These are phyloP conservation scores for Ligdia adustata DNA, from an alignment of 2,888 invertebrate species.

Conservation along the genomic window DNA sequence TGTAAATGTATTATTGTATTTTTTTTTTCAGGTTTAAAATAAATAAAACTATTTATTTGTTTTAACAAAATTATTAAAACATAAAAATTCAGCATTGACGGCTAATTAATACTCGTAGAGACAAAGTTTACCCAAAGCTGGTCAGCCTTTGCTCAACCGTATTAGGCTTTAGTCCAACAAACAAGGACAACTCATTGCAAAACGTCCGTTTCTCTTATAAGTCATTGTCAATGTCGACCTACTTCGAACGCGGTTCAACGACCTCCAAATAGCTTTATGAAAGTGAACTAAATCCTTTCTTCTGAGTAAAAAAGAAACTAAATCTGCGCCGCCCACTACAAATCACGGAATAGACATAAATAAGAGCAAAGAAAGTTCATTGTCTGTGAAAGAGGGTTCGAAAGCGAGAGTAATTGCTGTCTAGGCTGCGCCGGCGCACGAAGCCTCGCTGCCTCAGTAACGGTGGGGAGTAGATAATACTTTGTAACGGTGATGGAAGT, in stretches of 20 bases:
- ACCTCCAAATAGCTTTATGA: slow-evolving; percentile 28
- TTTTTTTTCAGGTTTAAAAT: too few species aligned
- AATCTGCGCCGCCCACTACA: slow-evolving; percentile 34
- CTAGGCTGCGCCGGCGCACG: slow-evolving; percentile 33
- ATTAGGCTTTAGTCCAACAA: slow-evolving; percentile 11
- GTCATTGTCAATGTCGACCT: slow-evolving; percentile 31
- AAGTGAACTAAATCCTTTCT: slow-evolving; percentile 31
- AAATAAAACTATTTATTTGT: too few species aligned
- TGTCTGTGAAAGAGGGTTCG: slow-evolving; percentile 63
- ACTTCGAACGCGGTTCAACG: slow-evolving; percentile 20
- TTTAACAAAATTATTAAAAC: too few species aligned
- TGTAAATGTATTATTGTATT: too few species aligned
- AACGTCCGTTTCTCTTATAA: slow-evolving; percentile 27
- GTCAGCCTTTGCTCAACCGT: slow-evolving; percentile 22
- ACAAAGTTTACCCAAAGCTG: slow-evolving; percentile 10
- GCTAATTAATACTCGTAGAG: slow-evolving; percentile 2
- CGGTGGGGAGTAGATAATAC: too few species aligned
- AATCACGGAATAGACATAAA: slow-evolving; percentile 44
- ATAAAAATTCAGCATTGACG: too few species aligned
- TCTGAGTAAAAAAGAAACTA: slow-evolving; percentile 34
- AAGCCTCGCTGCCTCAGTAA: too few species aligned
- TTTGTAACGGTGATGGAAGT: slow-evolving; percentile 33
- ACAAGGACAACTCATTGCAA: slow-evolving; percentile 27
- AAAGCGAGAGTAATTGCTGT: slow-evolving; percentile 73
- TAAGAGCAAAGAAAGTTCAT: slow-evolving; percentile 58